Evolutionary conservation across 2,113 vertebrate genomes (phyloP).

Genomic region (Meriones unguiculatus): DNA sequence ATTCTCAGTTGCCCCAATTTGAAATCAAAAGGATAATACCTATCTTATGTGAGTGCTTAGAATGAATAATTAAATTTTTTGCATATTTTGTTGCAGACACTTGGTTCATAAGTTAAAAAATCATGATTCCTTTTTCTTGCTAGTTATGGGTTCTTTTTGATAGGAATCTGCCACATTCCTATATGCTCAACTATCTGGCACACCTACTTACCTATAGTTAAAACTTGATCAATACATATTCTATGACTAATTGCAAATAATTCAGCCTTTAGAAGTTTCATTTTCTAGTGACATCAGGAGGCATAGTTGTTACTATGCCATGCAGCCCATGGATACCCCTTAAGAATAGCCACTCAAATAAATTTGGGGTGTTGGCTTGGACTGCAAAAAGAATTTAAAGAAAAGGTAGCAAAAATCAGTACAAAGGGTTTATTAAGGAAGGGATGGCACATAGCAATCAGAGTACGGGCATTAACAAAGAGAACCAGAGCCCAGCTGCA

Average conservation of each 20-base stretch:
- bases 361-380: neutral
- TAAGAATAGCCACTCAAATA: neutral
- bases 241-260: neutral
- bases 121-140: neutral
- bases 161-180: neutral
- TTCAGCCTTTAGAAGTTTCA: neutral
- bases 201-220: neutral
- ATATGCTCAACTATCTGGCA: neutral
- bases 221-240: neutral
- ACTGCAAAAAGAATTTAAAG: neutral
- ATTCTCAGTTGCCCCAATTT: neutral
- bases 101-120: neutral
- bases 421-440: neutral
- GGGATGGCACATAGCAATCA: neutral
- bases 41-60: neutral
- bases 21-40: neutral
- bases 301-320: neutral
- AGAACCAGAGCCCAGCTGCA: no score
- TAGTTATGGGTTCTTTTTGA: neutral
- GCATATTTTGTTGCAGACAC: neutral
- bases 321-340: neutral
- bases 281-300: neutral
- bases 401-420: neutral
- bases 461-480: neutral
- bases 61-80: neutral